Conservation (phyloP, 2,113 vertebrate genomes). For the Chinchilla lanigera region DNA sequence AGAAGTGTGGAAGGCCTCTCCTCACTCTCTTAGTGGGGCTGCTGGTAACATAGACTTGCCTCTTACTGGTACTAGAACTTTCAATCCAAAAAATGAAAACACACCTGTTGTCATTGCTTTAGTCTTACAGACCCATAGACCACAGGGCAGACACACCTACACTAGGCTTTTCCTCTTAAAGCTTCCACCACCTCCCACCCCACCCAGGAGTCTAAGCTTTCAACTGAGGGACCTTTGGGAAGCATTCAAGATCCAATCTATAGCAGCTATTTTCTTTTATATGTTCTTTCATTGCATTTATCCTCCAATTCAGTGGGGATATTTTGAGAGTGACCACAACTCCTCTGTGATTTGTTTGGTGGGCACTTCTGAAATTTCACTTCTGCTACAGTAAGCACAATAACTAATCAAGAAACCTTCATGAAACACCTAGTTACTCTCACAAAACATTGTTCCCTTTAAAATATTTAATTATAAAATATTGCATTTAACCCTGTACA, state of each 20-base stretch:
- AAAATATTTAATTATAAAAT: slow-evolving; percentile 25
- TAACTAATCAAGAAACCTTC: neutral
- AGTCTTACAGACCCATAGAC: neutral
- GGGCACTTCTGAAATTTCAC: neutral
- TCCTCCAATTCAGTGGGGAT: neutral
- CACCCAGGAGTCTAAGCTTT: neutral
- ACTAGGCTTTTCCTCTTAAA: neutral
- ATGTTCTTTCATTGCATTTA: neutral
- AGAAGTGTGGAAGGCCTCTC: neutral
- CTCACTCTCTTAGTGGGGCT: neutral
- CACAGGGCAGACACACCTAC: too few relatives aligned
- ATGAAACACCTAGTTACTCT: neutral
- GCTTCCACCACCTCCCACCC: neutral
- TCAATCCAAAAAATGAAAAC: neutral
- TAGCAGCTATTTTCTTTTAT: neutral
- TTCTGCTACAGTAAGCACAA: neutral
- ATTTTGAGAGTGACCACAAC: neutral
- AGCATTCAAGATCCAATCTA: too few relatives aligned
- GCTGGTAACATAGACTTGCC: neutral
- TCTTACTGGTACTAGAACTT: neutral
- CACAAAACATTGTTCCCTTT: neutral
- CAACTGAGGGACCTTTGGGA: too few relatives aligned
- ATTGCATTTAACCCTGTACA: neutral
- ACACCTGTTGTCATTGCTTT: neutral
- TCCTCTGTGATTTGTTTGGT: neutral